Percentiles rank a stretch among this genome's conserved stretches.
Evolutionary conservation across 2,797 vertebrate genomes (phyloP).

Genomic region (Diplodus puntazzo): DNA sequence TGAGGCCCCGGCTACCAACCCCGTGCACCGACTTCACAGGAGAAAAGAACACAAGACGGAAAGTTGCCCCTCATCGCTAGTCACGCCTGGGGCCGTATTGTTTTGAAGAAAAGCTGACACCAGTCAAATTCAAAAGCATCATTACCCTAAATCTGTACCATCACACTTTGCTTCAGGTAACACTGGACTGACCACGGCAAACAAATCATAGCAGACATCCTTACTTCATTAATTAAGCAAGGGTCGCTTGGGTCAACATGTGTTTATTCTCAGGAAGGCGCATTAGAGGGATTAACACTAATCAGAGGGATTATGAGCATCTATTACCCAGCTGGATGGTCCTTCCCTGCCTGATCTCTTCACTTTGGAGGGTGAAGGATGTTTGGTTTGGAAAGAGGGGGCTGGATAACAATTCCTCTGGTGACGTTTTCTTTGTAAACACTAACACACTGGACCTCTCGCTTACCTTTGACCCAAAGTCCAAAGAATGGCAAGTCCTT

Average conservation of each 20-base stretch:
- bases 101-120: slow-evolving; percentile 38
- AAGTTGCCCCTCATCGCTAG: slow-evolving; percentile 65
- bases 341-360: slow-evolving; percentile 62
- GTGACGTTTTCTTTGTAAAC: slow-evolving; percentile 78
- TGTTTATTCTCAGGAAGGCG: slow-evolving; percentile 78
- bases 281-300: slow-evolving; percentile 79
- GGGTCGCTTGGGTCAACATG: slow-evolving; percentile 78
- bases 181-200: slow-evolving; percentile 1
- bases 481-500: slow-evolving; percentile 25
- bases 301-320: slow-evolving; percentile 79
- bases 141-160: slow-evolving; percentile 25
- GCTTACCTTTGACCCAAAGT: slow-evolving; percentile 78
- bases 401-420: slow-evolving; percentile 72
- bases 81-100: slow-evolving; percentile 56
- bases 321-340: slow-evolving; percentile 71
- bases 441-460: slow-evolving; percentile 75
- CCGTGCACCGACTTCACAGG: slow-evolving; percentile 73
- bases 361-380: slow-evolving; percentile 70
- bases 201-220: slow-evolving; percentile 48
- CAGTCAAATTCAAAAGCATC: slow-evolving; percentile 33
- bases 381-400: slow-evolving; percentile 76
- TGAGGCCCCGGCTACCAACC: slow-evolving; percentile 71
- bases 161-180: slow-evolving; percentile 1
- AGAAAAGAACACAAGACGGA: slow-evolving; percentile 70
- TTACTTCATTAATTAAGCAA: slow-evolving; percentile 76